phyloP scores from a whole-genome alignment of 2,888 invertebrate species.

The Andrena chrysosceles region DNA sequence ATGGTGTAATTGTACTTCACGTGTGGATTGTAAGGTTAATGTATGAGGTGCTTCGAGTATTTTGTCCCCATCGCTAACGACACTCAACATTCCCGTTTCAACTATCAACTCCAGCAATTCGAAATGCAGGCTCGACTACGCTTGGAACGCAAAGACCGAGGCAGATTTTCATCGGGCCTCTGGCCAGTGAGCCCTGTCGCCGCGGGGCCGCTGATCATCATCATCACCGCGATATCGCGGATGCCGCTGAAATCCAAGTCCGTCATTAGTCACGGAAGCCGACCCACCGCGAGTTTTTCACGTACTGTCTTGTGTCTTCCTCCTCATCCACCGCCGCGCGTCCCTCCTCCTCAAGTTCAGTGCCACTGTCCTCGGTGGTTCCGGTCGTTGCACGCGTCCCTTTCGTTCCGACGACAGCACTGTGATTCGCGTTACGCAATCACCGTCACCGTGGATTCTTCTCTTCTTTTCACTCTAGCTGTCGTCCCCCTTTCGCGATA shows the following conservation, averaged over 20 bases:
- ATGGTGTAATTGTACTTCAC: too few relatives aligned
- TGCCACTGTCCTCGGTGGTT: conserved; percentile 77
- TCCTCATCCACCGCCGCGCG: background rate
- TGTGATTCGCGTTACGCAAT: conserved; percentile 65
- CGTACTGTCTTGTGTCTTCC: conserved; percentile 31
- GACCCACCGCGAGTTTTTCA: conserved; percentile 35
- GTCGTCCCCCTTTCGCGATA: background rate
- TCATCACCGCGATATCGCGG: conserved; percentile 58
- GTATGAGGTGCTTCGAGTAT: too few relatives aligned
- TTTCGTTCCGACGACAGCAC: conserved; percentile 44
- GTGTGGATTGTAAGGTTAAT: too few relatives aligned
- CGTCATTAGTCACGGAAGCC: conserved; percentile 73
- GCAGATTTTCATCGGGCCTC: too few relatives aligned
- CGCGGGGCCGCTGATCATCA: conserved; percentile 50
- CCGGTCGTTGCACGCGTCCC: conserved; percentile 75
- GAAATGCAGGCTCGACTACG: too few relatives aligned
- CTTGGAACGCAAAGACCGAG: too few relatives aligned
- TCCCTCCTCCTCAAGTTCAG: conserved; percentile 73
- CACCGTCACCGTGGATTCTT: conserved; percentile 49
- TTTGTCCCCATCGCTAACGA: too few relatives aligned
- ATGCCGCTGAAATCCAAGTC: conserved; percentile 62
- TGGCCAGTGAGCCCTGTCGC: conserved; percentile 24
- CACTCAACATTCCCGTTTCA: too few relatives aligned
- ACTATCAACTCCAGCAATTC: too few relatives aligned
- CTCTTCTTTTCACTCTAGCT: conserved; percentile 33